Base-by-base conservation (phyloP, 2,113 vertebrate genomes). In the Crotalus tigris region DNA sequence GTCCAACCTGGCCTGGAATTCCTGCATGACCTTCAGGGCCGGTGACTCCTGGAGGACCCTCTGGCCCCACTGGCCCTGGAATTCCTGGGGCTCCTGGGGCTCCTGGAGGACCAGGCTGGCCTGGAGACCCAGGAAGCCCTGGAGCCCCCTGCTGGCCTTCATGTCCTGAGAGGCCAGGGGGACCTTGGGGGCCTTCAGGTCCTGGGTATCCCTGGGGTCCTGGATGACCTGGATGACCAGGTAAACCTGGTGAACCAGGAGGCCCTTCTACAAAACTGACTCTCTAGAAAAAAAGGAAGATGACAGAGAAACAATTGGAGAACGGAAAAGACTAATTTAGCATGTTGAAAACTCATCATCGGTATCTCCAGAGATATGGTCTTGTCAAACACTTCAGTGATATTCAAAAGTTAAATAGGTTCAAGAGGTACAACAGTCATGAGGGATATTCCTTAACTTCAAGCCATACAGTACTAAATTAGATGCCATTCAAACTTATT, bases 101-200 rank as follows among this genome's bases (percentile, higher is more conserved):
- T 33, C 97, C 97, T 0, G 94, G 95, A 0, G 94, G 88, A 1
- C 95, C 95, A 57, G 85, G 88, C 24, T 91, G 93, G 39, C 95
- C 93, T 57, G 88, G 61, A 23, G 92, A 4, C 4, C 87, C 88
- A 1, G 93, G 46, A 11, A 94, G 92, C 1, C 96, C 95, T 0
- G 95, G 95, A 7, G 96, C 93, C n/a, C 96, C 97, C 0, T 93
- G 96, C 33, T 93, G 91, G 90, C 96, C 96, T 3, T 97, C 96
- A 24, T 93, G 64, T 7, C 97, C 97, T 1, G 97, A 95, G 4
- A 81, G 23, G 11, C 96, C 96, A 0, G 95, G 93, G 39, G 95
- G 69, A 0, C 96, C 96, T 81, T 93, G 92, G 21, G 90, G 89
- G 49, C 95, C 93, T 91, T 97, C 94, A 0, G 93, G 94, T 13